These are phyloP conservation scores for Centropyge bicolor DNA, from an alignment of 2,797 vertebrate species.

Conservation along the genomic window DNA sequence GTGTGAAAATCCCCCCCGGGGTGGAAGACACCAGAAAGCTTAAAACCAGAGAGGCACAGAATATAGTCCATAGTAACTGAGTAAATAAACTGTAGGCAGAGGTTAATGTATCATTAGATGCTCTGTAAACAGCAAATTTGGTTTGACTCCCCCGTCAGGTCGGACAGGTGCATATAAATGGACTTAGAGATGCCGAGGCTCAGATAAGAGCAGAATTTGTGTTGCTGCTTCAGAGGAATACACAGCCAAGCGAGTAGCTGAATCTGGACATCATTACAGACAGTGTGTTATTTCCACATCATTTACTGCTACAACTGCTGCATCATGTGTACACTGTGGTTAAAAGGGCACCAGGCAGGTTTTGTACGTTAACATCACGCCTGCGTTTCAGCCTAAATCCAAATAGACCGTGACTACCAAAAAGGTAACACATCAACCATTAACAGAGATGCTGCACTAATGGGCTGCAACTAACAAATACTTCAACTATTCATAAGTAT, in stretches of 20 bases:
- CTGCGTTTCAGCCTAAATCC: background rate
- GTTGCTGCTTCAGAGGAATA: background rate
- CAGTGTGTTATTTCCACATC: background rate
- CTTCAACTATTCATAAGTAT: background rate
- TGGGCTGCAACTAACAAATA: background rate
- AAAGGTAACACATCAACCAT: constrained; percentile 15
- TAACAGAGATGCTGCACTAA: constrained; percentile 6
- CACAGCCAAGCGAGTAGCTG: background rate
- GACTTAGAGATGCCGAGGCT: background rate
- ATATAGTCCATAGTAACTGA: constrained; percentile 18
- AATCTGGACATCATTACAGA: background rate
- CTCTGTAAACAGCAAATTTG: constrained; percentile 22
- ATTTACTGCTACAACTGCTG: constrained; percentile 13
- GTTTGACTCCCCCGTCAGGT: constrained; percentile 15
- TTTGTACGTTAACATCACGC: constrained; percentile 10
- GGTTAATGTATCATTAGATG: constrained; percentile 74
- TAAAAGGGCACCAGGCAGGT: background rate
- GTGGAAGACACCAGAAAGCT: background rate
- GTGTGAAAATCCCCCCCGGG: constrained; percentile 27
- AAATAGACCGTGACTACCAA: background rate
- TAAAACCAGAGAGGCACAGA: constrained; percentile 15
- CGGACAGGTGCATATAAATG: background rate
- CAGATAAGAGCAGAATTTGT: constrained; percentile 4
- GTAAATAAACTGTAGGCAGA: constrained; percentile 58
- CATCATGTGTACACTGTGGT: background rate